These are phyloP conservation scores for Cololabis saira DNA, from an alignment of 2,113 vertebrate genomes.

Conservation along the genomic window DNA sequence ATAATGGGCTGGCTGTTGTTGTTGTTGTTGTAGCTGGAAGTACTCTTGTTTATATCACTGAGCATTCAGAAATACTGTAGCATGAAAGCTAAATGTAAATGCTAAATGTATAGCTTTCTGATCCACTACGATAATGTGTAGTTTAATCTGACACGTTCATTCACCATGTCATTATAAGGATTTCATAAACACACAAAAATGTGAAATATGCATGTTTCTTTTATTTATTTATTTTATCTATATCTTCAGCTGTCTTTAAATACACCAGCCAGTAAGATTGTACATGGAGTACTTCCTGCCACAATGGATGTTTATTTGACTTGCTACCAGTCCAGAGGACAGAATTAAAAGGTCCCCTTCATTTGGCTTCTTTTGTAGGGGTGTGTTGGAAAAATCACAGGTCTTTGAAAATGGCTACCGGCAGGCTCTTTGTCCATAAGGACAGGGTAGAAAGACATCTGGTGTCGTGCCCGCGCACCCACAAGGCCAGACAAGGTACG, in stretches of 20 bases:
- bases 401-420: conserved; percentile 58
- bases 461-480: conserved; percentile 48
- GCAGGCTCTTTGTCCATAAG: conserved; percentile 63
- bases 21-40: conserved; percentile 13
- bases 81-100: too few species aligned
- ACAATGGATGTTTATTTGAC: conserved; percentile 8
- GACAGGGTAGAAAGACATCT: conserved; percentile 63
- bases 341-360: conserved; percentile 46
- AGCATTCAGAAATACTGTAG: too few species aligned
- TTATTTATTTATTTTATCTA: conserved; percentile 10
- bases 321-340: conserved; percentile 21
- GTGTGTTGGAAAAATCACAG: conserved; percentile 64
- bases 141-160: too few species aligned
- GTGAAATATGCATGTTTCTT: too few species aligned
- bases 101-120: too few species aligned
- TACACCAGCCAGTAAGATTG: not conserved
- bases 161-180: too few species aligned
- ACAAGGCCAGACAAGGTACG: conserved; percentile 56
- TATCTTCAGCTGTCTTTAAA: not conserved
- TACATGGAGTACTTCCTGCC: not conserved
- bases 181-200: too few species aligned
- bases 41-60: not conserved
- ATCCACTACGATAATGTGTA: too few species aligned
- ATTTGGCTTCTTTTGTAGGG: conserved; percentile 70
- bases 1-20: conserved; percentile 32